Conservation (phyloP, 2,888 invertebrate genomes). For the Dryobotodes eremita region DNA sequence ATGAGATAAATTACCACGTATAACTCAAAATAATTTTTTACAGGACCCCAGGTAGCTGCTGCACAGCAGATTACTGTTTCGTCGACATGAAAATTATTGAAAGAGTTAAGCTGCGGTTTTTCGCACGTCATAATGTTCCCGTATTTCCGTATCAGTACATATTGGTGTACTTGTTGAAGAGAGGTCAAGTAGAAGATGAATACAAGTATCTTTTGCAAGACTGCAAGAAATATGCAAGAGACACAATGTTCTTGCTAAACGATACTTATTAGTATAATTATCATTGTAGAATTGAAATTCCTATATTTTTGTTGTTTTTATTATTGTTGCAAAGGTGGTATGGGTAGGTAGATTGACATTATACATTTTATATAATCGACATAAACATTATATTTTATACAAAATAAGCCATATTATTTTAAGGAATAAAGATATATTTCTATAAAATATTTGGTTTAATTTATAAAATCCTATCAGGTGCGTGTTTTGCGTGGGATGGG, state of each 20-base stretch:
- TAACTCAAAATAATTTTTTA: slow-evolving; percentile 63
- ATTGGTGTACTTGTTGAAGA: slow-evolving; percentile 83
- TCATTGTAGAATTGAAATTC: slow-evolving; percentile 47
- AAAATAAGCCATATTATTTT: slow-evolving; percentile 72
- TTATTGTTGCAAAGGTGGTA: slow-evolving; percentile 62
- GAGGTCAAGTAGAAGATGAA: slow-evolving; percentile 84
- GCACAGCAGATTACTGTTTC: slow-evolving; percentile 87
- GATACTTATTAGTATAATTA: slow-evolving; percentile 78
- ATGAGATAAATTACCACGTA: background rate
- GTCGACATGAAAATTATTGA: slow-evolving; percentile 89
- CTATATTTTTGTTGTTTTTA: slow-evolving; percentile 63
- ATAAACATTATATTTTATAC: slow-evolving; percentile 64
- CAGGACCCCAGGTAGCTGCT: slow-evolving; percentile 88
- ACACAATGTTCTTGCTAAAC: slow-evolving; percentile 83
- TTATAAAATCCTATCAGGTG: slow-evolving; percentile 41
- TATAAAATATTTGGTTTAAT: slow-evolving; percentile 54
- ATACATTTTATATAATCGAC: slow-evolving; percentile 62
- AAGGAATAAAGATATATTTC: slow-evolving; percentile 63
- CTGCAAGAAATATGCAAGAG: slow-evolving; percentile 80
- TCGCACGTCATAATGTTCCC: slow-evolving; percentile 87
- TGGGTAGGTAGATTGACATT: slow-evolving; percentile 65
- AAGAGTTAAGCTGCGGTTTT: slow-evolving; percentile 85
- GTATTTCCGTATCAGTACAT: slow-evolving; percentile 89
- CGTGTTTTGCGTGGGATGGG: slow-evolving; percentile 42
- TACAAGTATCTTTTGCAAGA: slow-evolving; percentile 87